phyloP scores from a whole-genome alignment of 2,797 vertebrate genomes.

The Enteromius treurensis region DNA sequence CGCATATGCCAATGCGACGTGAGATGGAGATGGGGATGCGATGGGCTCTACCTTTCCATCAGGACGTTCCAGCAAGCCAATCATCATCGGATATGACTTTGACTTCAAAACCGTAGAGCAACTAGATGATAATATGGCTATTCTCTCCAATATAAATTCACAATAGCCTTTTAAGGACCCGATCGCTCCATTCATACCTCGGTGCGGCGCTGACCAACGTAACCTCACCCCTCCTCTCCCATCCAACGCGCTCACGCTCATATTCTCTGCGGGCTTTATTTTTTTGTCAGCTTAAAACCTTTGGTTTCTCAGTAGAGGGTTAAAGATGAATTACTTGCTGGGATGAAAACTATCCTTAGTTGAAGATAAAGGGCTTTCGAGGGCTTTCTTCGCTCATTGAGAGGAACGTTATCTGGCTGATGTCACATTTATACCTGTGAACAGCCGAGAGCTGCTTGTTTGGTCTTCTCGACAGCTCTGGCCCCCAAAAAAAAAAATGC shows the following conservation, averaged over 20 bases:
- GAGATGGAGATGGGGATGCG: slow-evolving; percentile 81
- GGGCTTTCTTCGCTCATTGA: slow-evolving; percentile 46
- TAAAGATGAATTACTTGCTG: slow-evolving; percentile 61
- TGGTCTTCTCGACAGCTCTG: background rate
- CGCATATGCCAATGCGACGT: slow-evolving; percentile 81
- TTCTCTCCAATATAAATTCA: slow-evolving; percentile 79
- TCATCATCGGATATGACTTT: slow-evolving; percentile 82
- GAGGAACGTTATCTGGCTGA: slow-evolving; percentile 56
- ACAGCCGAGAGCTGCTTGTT: slow-evolving; percentile 43
- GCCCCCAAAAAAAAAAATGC: background rate
- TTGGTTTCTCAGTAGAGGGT: slow-evolving; percentile 65
- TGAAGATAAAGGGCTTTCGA: slow-evolving; percentile 60
- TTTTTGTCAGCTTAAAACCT: slow-evolving; percentile 60
- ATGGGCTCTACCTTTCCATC: slow-evolving; percentile 80
- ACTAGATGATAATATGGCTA: slow-evolving; percentile 83
- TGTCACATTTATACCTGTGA: slow-evolving; percentile 56
- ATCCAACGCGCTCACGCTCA: slow-evolving; percentile 60
- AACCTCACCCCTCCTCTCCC: slow-evolving; percentile 73
- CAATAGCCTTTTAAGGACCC: slow-evolving; percentile 79
- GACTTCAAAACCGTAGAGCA: slow-evolving; percentile 72
- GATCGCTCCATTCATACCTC: slow-evolving; percentile 80
- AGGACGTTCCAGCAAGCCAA: slow-evolving; percentile 77
- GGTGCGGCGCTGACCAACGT: slow-evolving; percentile 72
- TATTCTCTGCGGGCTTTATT: slow-evolving; percentile 54
- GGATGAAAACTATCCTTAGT: slow-evolving; percentile 57